Evolutionary conservation across 2,113 vertebrate genomes (phyloP), one percentile per base, ranked within the genome.

Genomic region (Poeciliopsis turrubarensis): DNA sequence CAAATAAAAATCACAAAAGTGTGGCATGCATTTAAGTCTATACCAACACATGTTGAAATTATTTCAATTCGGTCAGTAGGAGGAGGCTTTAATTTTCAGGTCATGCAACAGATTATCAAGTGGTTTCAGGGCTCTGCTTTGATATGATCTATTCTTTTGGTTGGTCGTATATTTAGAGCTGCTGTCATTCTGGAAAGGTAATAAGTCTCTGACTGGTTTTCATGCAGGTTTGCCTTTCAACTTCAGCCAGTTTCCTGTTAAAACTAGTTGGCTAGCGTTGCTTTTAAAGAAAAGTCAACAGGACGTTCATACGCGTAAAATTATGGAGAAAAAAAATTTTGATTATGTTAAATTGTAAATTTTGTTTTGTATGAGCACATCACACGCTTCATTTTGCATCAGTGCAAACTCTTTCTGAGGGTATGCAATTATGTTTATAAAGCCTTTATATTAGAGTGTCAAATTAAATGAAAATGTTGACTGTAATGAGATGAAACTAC

Each of bases 391-490:
- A 87, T 81, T 87, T 78, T 85, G 73, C 72, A 68, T 41, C 65
- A 47, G 4, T 32, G 37, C 62, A 87, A 87, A 88, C 82, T 75
- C 77, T 76, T 82, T 80, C 57, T 73, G 66, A 79, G 75, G 74
- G 77, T 61, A 63, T 32, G 5, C 27, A 85, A 72, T 78, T 65
- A 29, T 47, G 15, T 78, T 86, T 69, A 3, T 61, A 64, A 81
- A 47, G 72, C 74, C 15, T 68, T 75, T 79, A 63, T 22, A 11
- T 64, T 29, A 78, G 32, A 30, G 75, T 70, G 67, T 78, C 73
- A 57, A 72, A 81, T 78, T 73, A 79, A 88, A 86, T 85, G 68
- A 80, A 84, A 85, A 83, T 86, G 87, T 89, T 89, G 86, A 89
- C 83, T 86, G 68, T 78, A 87, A 74, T 68, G 78, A 62, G 70